Percentiles rank a stretch among this genome's conserved stretches.
These are phyloP conservation scores for Malurus elegans DNA, from an alignment of 2,113 vertebrate genomes.

Conservation along the genomic window DNA sequence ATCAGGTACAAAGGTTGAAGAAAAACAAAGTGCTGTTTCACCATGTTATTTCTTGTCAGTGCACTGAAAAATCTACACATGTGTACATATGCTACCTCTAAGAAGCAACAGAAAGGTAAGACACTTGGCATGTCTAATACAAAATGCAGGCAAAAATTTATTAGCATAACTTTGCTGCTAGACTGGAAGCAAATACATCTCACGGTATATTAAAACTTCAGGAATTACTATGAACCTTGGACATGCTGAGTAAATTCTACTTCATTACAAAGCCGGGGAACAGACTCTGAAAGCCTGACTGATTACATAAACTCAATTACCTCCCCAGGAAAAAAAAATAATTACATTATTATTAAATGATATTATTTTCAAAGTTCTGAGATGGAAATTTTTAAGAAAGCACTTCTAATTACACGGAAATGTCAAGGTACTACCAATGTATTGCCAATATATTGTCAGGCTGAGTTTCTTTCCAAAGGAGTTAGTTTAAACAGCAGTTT, in stretches of 20 bases:
- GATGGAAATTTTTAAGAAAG: background rate
- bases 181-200: background rate
- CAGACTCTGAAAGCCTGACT: background rate
- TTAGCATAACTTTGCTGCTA: background rate
- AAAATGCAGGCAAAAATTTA: background rate
- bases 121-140: background rate
- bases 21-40: slow-evolving; percentile 52
- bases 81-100: background rate
- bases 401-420: background rate
- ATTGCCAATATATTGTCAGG: background rate
- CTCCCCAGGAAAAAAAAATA: background rate
- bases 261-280: background rate
- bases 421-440: background rate
- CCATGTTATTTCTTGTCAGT: slow-evolving; percentile 31
- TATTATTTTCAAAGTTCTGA: background rate
- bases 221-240: slow-evolving; percentile 3
- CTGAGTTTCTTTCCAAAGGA: background rate
- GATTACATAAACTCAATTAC: background rate
- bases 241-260: background rate
- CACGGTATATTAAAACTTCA: background rate
- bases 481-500: background rate
- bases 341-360: background rate
- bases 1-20: slow-evolving; percentile 77
- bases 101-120: slow-evolving; percentile 74
- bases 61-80: slow-evolving; percentile 24